phyloP scores from a whole-genome alignment of 2,113 vertebrate genomes.

The Paralichthys olivaceus region DNA sequence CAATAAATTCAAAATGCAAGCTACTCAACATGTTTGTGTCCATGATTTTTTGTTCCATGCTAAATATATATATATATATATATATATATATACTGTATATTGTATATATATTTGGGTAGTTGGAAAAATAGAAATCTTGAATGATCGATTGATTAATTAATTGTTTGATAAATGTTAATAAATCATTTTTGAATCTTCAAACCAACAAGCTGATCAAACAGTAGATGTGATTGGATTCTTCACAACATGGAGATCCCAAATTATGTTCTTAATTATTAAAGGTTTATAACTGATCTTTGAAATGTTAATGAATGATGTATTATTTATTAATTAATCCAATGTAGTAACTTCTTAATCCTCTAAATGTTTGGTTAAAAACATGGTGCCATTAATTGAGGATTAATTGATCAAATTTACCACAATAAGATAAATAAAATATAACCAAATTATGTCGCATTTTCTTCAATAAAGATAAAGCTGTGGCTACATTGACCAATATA shows the following conservation, averaged over 20 bases:
- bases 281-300: not conserved
- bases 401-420: not conserved
- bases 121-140: no score
- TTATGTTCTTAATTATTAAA: not conserved
- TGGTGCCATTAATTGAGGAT: not conserved
- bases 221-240: not conserved
- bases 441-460: not conserved
- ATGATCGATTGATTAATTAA: no score
- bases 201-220: not conserved
- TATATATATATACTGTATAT: no score
- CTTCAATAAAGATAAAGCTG: not conserved
- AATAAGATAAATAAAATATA: not conserved
- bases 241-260: not conserved
- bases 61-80: no score
- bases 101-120: not conserved
- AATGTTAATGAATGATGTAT: not conserved
- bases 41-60: constrained; percentile 27
- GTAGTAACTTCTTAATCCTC: no score
- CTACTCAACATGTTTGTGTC: constrained; percentile 50
- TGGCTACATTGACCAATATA: not conserved
- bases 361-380: not conserved
- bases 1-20: constrained; percentile 77
- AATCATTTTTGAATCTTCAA: no score
- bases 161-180: no score
- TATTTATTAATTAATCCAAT: not conserved